These are phyloP conservation scores for Malurus splendens DNA, from an alignment of 2,797 vertebrate species.

Conservation along the genomic window DNA sequence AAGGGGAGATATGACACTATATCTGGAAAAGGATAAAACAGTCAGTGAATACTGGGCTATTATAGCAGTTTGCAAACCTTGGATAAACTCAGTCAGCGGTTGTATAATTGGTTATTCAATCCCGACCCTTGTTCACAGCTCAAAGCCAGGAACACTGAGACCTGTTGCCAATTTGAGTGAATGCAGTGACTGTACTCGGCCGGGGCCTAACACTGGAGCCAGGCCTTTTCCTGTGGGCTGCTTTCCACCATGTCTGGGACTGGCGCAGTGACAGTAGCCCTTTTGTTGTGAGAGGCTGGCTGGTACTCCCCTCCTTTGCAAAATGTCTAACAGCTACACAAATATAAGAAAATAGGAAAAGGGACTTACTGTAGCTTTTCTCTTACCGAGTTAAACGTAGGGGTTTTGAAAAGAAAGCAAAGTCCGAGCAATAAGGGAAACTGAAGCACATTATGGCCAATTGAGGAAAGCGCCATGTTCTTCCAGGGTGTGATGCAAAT, in stretches of 20 bases:
- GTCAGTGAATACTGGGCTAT: conserved; percentile 82
- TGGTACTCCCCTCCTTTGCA: conserved; percentile 77
- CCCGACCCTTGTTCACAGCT: conserved; percentile 87
- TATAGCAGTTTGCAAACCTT: conserved; percentile 86
- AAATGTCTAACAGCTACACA: conserved; percentile 89
- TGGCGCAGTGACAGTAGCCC: conserved; percentile 93
- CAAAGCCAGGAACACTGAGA: conserved; percentile 80
- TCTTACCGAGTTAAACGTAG: conserved; percentile 55
- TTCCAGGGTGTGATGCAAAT: not conserved
- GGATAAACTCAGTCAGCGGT: conserved; percentile 91
- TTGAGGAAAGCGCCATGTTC: conserved; percentile 17
- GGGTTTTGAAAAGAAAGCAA: conserved; percentile 52
- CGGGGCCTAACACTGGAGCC: conserved; percentile 83
- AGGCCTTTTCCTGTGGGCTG: conserved; percentile 96
- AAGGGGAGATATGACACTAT: conserved; percentile 77
- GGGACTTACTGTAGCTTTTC: conserved; percentile 77
- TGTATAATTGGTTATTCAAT: conserved; percentile 97
- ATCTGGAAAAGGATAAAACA: conserved; percentile 80
- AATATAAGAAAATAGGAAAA: conserved; percentile 95
- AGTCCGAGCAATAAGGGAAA: conserved; percentile 6
- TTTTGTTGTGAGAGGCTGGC: conserved; percentile 90
- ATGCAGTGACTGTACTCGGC: conserved; percentile 92
- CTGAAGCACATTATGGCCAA: not conserved
- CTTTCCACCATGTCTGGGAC: conserved; percentile 91
- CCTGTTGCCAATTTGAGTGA: conserved; percentile 92